Conservation (phyloP, 2,113 vertebrate species). For the Cyphomyrus plagiostoma region DNA sequence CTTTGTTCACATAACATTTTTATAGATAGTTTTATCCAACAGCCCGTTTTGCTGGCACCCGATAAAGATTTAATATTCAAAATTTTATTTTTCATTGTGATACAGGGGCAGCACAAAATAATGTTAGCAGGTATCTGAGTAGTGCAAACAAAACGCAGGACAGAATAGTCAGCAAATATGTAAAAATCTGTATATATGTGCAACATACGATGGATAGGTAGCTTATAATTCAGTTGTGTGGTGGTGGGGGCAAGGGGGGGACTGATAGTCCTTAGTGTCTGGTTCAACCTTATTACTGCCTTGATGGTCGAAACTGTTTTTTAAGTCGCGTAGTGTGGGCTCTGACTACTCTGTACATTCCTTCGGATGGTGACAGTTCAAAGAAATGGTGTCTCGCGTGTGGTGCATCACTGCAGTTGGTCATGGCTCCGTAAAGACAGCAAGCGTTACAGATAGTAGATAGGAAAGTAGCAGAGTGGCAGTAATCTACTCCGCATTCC, state of each 20-base stretch:
- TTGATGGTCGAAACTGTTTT: not conserved
- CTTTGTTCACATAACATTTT: not conserved
- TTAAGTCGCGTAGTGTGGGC: not conserved
- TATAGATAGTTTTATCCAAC: not conserved
- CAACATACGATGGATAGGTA: not conserved
- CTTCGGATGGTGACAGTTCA: not conserved
- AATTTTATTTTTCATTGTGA: not conserved
- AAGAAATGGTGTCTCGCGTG: not conserved
- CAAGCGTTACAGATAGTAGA: not conserved
- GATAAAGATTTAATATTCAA: not conserved
- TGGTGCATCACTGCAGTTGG: not conserved
- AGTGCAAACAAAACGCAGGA: not conserved
- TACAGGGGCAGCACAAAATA: not conserved
- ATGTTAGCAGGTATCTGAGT: not conserved
- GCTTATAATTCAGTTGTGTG: not conserved
- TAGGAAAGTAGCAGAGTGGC: not conserved
- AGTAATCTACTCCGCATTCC: not conserved
- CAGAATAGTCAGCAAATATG: not conserved
- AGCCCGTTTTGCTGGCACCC: not conserved
- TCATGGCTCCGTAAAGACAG: not conserved
- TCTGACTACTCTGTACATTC: not conserved
- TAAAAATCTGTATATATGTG: not conserved
- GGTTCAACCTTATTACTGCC: not conserved
- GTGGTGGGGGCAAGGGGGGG: no score
- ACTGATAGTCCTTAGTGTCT: not conserved